Percentiles rank a stretch among this genome's conserved stretches.
These are phyloP conservation scores for Nephrotoma flavescens DNA, from an alignment of 2,888 invertebrate genomes.

Conservation along the genomic window DNA sequence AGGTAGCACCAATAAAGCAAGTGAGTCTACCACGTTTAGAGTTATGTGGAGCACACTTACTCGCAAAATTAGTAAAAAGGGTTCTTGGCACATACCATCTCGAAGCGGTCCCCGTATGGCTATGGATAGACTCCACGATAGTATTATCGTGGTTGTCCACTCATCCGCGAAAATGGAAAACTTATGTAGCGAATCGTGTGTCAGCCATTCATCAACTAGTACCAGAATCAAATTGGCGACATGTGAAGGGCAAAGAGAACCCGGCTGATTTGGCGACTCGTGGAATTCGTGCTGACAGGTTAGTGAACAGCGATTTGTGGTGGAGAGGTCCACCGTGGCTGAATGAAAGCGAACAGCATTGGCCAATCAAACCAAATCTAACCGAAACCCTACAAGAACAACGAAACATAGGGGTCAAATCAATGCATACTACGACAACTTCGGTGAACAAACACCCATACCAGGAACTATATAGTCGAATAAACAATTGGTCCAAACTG, in stretches of 20 bases:
- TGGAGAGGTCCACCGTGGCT: not conserved
- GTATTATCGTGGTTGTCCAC: not conserved
- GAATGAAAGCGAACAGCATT: not conserved
- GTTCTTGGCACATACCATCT: too few relatives aligned
- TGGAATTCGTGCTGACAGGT: too few relatives aligned
- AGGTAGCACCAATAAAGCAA: not conserved
- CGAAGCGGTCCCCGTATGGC: not conserved
- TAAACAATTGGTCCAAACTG: not conserved
- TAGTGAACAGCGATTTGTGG: too few relatives aligned
- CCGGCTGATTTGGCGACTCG: too few relatives aligned
- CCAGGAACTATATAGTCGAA: not conserved
- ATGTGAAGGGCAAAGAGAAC: too few relatives aligned
- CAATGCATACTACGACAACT: not conserved
- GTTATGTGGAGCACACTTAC: not conserved
- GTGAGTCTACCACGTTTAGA: not conserved
- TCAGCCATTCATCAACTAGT: not conserved
- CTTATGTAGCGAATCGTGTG: too few relatives aligned
- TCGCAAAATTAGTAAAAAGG: not conserved
- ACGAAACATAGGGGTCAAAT: too few relatives aligned
- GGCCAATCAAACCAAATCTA: not conserved
- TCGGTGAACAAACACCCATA: not conserved
- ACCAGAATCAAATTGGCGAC: not conserved
- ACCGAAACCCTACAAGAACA: too few relatives aligned
- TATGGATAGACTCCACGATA: not conserved
- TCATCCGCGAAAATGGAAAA: not conserved